Evolutionary conservation across 2,888 invertebrate species (phyloP), one percentile per base, ranked within the genome.

Genomic region (Kuschelorhynchus macadamiae): DNA sequence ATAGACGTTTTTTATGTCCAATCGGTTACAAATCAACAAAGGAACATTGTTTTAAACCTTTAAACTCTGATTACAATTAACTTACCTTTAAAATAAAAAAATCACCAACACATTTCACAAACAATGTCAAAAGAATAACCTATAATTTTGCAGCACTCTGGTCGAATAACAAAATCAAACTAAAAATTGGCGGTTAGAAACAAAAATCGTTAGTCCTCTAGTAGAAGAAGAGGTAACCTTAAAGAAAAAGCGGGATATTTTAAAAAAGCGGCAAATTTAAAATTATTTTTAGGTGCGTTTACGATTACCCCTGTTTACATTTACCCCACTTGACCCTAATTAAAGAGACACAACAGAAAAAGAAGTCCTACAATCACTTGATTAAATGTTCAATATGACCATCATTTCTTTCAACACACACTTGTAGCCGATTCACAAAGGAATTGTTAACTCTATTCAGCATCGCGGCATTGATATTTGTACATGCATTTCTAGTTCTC

Each of bases 21-120:
- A 25, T 5, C 41, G 9, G 2, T 14, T 41, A 14, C 16, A 14
- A 41, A 41, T 14, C 12, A 41, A 14, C 5, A 25, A 25, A 25
- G 7, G 7, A 25, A 3, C 25, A 25, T 25, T 25, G 7, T 25
- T 7, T 46, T 46, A 46, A 16, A 46, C 17, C 36, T 36, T 7
- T 36, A 25, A 25, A 25, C 25, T 46, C 14, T 46, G 4, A 46
- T 46, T 4, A 11, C 11, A 46, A 46, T 46, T n/a, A n/a, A 46
- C 46, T 12, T 46, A 46, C 46, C 11, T 46, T n/a, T n/a, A 12
- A 16, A n/a, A 46, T 2, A 46, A 46, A 46, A 46, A 46, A n/a
- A n/a, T 46, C 20, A 18, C 20, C 14, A 2, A 14, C 46, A 46
- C 46, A 46, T 16, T 46, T 46, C 14, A 46, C 9, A 9, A 46